phyloP scores from a whole-genome alignment of 2,888 invertebrate genomes.

The Eurytoma adleriae region DNA sequence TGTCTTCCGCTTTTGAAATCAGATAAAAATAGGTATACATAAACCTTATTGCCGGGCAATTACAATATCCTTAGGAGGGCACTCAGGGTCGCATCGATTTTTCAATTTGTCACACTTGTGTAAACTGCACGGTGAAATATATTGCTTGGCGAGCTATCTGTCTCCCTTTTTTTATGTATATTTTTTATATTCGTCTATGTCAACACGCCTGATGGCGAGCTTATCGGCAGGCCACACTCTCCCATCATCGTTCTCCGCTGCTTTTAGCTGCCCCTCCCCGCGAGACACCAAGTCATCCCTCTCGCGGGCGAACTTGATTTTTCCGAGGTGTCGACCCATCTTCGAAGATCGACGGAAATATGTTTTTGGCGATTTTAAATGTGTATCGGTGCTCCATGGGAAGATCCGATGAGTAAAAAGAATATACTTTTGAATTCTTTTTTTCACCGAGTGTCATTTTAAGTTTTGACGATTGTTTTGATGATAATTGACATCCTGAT shows the following conservation, averaged over 20 bases:
- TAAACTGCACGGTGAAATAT: conserved; percentile 45
- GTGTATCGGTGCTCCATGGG: too few species aligned
- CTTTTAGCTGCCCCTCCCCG: not conserved
- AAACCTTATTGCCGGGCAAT: conserved; percentile 10
- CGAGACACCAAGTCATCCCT: conserved; percentile 15
- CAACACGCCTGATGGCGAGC: conserved; percentile 55
- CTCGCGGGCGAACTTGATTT: conserved; percentile 31
- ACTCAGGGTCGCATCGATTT: conserved; percentile 40
- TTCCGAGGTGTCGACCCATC: not conserved
- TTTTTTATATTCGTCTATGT: conserved; percentile 67
- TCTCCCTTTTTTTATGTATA: conserved; percentile 47
- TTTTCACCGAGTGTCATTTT: too few species aligned
- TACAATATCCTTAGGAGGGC: conserved; percentile 25
- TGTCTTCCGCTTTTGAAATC: not conserved
- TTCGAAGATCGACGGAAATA: too few species aligned
- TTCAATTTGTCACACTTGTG: conserved; percentile 56
- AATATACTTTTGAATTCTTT: too few species aligned
- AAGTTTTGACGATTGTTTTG: too few species aligned
- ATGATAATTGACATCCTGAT: too few species aligned
- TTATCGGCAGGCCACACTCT: conserved; percentile 62
- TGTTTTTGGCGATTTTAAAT: too few species aligned
- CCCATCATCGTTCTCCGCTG: conserved; percentile 56
- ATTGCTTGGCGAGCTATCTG: conserved; percentile 34
- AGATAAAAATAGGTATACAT: not conserved
- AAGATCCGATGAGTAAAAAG: too few species aligned